phyloP scores from a whole-genome alignment of 2,888 invertebrate species.

The Leptinotarsa peninsularis region DNA sequence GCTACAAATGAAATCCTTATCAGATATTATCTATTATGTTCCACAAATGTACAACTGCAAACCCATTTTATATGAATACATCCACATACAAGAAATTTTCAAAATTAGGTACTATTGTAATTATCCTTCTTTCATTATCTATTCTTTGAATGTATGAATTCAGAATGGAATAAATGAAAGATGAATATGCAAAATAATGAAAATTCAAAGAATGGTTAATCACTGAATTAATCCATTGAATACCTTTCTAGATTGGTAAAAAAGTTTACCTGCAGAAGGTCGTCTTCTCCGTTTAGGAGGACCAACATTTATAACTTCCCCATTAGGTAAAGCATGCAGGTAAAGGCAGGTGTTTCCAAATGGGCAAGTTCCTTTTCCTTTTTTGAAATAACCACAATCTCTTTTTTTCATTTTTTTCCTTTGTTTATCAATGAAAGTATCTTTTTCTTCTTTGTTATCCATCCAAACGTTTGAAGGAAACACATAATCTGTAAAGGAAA shows the following conservation, averaged over 20 bases:
- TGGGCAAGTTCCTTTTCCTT: slow-evolving; percentile 81
- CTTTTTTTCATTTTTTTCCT: slow-evolving; percentile 72
- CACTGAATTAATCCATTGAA: not conserved
- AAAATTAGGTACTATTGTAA: too few relatives aligned
- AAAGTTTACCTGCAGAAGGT: slow-evolving; percentile 29
- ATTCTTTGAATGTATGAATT: too few relatives aligned
- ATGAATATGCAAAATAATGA: not conserved
- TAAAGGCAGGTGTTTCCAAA: slow-evolving; percentile 88
- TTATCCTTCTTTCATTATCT: too few relatives aligned
- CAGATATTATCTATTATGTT: too few relatives aligned
- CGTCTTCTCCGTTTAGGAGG: slow-evolving; percentile 53
- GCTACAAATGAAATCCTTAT: too few relatives aligned
- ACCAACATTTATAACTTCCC: slow-evolving; percentile 75
- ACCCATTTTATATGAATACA: too few relatives aligned
- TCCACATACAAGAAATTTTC: too few relatives aligned
- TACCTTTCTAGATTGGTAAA: not conserved
- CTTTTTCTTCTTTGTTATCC: slow-evolving; percentile 80
- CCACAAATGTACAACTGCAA: too few relatives aligned
- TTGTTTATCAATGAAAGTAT: slow-evolving; percentile 77
- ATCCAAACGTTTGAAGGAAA: slow-evolving; percentile 84
- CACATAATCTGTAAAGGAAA: slow-evolving; percentile 73
- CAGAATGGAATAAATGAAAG: too few relatives aligned
- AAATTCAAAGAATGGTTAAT: not conserved
- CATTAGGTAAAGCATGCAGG: slow-evolving; percentile 80
- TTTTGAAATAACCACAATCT: slow-evolving; percentile 81